Percentiles rank a stretch among this genome's conserved stretches.
These are phyloP conservation scores for Heliocidaris tuberculata DNA, from an alignment of 35 echinoderm and acorn worm genomes.

Conservation along the genomic window DNA sequence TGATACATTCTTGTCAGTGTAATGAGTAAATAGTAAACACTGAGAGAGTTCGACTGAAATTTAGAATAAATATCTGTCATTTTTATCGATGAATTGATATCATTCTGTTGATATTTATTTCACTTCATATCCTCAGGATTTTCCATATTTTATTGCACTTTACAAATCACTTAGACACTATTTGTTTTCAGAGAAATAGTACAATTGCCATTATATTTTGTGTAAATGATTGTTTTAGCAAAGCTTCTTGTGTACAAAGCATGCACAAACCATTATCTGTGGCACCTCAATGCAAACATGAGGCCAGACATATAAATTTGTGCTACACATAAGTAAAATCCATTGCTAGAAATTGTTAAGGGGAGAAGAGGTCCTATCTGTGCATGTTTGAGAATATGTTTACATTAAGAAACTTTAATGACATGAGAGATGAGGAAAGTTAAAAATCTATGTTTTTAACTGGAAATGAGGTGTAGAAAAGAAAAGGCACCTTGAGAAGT, in stretches of 20 bases:
- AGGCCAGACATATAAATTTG: background rate
- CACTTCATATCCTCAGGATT: no score
- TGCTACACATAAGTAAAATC: background rate
- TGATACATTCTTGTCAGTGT: no score
- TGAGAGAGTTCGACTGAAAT: no score
- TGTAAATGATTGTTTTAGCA: background rate
- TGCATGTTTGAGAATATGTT: background rate
- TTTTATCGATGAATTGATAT: no score
- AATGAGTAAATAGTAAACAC: no score
- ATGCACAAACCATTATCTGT: background rate
- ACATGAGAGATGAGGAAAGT: background rate
- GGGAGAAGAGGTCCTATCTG: background rate
- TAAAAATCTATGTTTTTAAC: no score
- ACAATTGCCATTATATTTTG: slow-evolving; percentile 4
- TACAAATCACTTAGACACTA: background rate
- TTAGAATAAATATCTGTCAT: no score
- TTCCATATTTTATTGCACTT: no score
- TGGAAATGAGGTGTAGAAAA: no score
- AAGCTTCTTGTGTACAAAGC: background rate
- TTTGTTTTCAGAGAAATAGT: background rate
- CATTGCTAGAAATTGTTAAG: background rate
- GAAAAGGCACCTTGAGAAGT: no score
- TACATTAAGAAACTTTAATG: background rate
- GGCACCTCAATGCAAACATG: background rate
- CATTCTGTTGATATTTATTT: no score